Conservation (phyloP, 2,888 invertebrate genomes). For the Nesidiocoris tenuis region DNA sequence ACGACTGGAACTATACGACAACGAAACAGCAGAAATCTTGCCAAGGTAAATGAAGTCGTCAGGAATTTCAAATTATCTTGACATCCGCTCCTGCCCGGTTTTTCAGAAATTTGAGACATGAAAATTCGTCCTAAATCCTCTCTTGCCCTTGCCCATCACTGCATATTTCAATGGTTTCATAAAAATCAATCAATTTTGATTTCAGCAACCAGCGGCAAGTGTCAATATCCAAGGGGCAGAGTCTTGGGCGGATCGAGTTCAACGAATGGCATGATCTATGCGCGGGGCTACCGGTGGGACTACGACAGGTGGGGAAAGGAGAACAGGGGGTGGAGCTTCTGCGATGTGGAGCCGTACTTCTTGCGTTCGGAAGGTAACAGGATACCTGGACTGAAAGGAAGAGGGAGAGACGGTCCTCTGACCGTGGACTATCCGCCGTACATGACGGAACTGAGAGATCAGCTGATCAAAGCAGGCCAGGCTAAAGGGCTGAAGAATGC, state of each 20-base stretch:
- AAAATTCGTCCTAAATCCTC: too few species aligned
- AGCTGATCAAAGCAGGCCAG: slow-evolving; percentile 18
- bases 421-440: slow-evolving; percentile 20
- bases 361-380: slow-evolving; percentile 19
- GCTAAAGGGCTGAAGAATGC: slow-evolving; percentile 17
- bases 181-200: not conserved
- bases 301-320: slow-evolving; percentile 33
- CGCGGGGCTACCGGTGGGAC: slow-evolving; percentile 25
- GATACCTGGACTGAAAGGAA: not conserved
- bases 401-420: slow-evolving; percentile 13
- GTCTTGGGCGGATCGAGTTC: slow-evolving; percentile 35
- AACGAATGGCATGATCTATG: slow-evolving; percentile 40
- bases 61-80: too few species aligned
- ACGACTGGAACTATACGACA: slow-evolving; percentile 43
- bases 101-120: too few species aligned
- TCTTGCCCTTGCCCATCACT: too few species aligned
- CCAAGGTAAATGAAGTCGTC: too few species aligned
- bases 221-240: slow-evolving; percentile 30
- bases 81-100: too few species aligned
- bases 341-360: slow-evolving; percentile 35
- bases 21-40: slow-evolving; percentile 31
- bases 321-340: slow-evolving; percentile 34
- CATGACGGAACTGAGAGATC: slow-evolving; percentile 14
- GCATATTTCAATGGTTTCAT: too few species aligned
- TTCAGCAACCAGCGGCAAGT: slow-evolving; percentile 21